Evolutionary conservation across 2,797 vertebrate genomes (phyloP), one percentile per base, ranked within the genome.

Genomic region (Dromococcyx pavoninus): DNA sequence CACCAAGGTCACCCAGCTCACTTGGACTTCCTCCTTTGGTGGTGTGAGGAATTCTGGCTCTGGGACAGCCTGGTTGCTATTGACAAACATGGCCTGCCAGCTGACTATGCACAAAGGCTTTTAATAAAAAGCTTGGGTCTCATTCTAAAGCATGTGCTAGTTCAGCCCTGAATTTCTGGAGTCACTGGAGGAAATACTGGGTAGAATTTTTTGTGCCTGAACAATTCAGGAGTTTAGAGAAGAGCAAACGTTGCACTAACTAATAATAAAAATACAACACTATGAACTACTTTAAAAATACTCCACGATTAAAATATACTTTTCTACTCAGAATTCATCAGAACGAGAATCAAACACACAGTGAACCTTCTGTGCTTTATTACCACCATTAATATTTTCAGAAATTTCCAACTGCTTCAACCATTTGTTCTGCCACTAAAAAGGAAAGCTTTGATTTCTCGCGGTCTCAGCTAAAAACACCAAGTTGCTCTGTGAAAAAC

Each of bases 391-490:
- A 91, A 61, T 84, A 91, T 78, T 81, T 93, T 83, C 91, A 88
- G 86, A 71, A 75, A 86, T 70, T 91, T 91, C 76, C 79, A 86
- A 65, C 80, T 75, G 66, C 43, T 96, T 86, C 70, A 88, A 17
- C 83, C 43, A 70, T 96, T 96, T 91, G 70, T 91, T 93, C 89
- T 81, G 88, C 76, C 32, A 43, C 51, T 86, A 51, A 54, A 91
- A 86, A 75, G 21, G 65, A 88, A 94, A 86, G 32, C 79, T 96
- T 90, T 88, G 37, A 65, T 80, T 93, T 94, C 33, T 12, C 53
- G 79, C 48, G 35, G 72, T 70, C 82, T 77, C 46, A 21, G 64
- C 72, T 88, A 64, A 88, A 94, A 91, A 37, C 83, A 95, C 33
- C 41, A 17, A 69, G 58, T 88, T 93, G 28, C 78, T 86, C 76